Percentiles rank a stretch among this genome's conserved stretches.
These are phyloP conservation scores for Aphidius ervi DNA, from an alignment of 1,140 invertebrate genomes.

Conservation along the genomic window DNA sequence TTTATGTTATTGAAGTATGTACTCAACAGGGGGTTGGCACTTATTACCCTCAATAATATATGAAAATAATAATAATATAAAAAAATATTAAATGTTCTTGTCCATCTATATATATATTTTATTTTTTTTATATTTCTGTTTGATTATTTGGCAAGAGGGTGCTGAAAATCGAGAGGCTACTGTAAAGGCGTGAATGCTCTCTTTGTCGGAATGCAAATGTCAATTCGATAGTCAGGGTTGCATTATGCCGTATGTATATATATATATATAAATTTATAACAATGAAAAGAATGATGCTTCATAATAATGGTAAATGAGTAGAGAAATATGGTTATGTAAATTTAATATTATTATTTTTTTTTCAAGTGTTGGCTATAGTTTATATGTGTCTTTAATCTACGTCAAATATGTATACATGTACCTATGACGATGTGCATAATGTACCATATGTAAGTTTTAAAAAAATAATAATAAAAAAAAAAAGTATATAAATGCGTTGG, in stretches of 20 bases:
- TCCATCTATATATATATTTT: neutral
- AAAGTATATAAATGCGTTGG: too few relatives aligned
- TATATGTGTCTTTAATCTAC: neutral
- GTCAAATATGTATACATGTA: slow-evolving; percentile 15
- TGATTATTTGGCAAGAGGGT: slow-evolving; percentile 5
- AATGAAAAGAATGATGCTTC: slow-evolving; percentile 27
- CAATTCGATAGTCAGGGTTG: slow-evolving; percentile 28
- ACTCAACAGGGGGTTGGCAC: too few relatives aligned
- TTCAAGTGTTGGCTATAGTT: neutral
- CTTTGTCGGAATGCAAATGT: slow-evolving; percentile 48
- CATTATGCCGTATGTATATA: slow-evolving; percentile 31
- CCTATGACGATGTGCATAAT: slow-evolving; percentile 25
- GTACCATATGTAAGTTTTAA: slow-evolving; percentile 22
- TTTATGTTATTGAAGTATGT: too few relatives aligned
- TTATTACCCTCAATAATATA: too few relatives aligned
- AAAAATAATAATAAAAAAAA: neutral
- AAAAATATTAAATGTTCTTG: too few relatives aligned
- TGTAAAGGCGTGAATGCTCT: slow-evolving; percentile 43
- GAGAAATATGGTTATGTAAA: slow-evolving; percentile 48
- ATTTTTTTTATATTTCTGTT: slow-evolving; percentile 6
- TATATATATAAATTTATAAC: slow-evolving; percentile 24
- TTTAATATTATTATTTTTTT: slow-evolving; percentile 16
- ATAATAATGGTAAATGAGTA: slow-evolving; percentile 47
- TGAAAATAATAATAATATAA: too few relatives aligned
- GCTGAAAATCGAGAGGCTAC: slow-evolving; percentile 19